Evolutionary conservation across 2,113 vertebrate genomes (phyloP).

Genomic region (Pelobates fuscus): DNA sequence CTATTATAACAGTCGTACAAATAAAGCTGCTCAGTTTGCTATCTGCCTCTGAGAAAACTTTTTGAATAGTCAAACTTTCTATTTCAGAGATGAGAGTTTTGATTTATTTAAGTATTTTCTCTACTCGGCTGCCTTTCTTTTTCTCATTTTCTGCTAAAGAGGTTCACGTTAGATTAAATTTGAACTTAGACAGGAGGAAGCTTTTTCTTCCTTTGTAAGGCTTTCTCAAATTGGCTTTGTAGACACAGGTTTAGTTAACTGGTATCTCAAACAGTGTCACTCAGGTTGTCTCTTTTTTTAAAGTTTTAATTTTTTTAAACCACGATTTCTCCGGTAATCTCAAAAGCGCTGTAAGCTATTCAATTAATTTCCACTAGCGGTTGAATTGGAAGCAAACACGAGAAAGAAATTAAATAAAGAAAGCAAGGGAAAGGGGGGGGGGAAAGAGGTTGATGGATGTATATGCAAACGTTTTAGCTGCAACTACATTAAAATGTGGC

Average conservation of each 20-base stretch:
- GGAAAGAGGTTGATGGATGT: conserved; percentile 45
- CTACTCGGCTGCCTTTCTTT: conserved; percentile 57
- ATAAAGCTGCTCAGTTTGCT: too few relatives aligned
- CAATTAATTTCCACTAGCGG: conserved; percentile 57
- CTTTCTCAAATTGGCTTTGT: conserved; percentile 63
- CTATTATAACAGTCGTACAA: too few relatives aligned
- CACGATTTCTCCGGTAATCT: conserved; percentile 52
- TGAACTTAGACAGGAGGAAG: conserved; percentile 64
- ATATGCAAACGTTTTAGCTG: conserved; percentile 42
- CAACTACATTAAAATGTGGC: conserved; percentile 39
- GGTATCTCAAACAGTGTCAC: conserved; percentile 64
- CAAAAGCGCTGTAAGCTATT: conserved; percentile 57
- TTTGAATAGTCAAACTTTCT: conserved; percentile 1
- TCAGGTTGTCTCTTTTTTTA: conserved; percentile 57
- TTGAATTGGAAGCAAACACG: conserved; percentile 49
- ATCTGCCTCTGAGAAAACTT: too few relatives aligned
- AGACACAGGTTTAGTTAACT: conserved; percentile 62
- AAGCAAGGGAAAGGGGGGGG: neutral
- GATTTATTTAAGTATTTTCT: conserved; percentile 57
- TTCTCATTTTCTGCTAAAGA: conserved; percentile 65
- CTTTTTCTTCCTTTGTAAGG: conserved; percentile 62
- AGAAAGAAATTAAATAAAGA: conserved; percentile 46
- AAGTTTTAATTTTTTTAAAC: neutral
- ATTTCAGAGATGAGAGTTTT: conserved; percentile 10
- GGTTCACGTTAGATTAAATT: conserved; percentile 63